Percentiles rank a stretch among this genome's conserved stretches.
Conservation (phyloP, 2,888 invertebrate species). For the Phlogophora meticulosa region DNA sequence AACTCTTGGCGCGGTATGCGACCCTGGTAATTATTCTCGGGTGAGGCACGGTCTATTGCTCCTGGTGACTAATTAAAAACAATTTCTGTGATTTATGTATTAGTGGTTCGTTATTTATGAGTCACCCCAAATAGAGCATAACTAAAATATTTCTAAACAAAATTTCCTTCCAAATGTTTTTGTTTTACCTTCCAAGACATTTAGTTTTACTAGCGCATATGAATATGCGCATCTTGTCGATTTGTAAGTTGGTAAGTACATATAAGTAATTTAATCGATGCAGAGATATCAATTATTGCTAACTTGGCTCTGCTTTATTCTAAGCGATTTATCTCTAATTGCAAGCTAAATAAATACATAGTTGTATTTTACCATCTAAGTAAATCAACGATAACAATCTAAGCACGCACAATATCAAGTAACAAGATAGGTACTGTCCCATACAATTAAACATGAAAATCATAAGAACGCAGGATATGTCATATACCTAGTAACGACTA, state of each 20-base stretch:
- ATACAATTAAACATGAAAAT: conserved; percentile 57
- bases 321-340: conserved; percentile 24
- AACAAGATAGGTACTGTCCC: conserved; percentile 33
- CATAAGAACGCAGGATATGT: conserved; percentile 39
- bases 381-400: conserved; percentile 37
- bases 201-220: background rate
- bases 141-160: conserved; percentile 20
- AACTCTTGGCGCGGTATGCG: conserved; percentile 79
- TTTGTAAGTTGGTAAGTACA: too few relatives aligned
- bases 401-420: conserved; percentile 35
- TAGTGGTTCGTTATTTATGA: conserved; percentile 60
- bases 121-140: conserved; percentile 38
- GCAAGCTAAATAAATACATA: conserved; percentile 15
- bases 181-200: background rate
- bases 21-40: conserved; percentile 82
- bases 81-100: conserved; percentile 72
- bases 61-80: conserved; percentile 82
- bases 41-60: conserved; percentile 72
- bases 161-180: background rate
- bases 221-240: too few relatives aligned
- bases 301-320: conserved; percentile 14
- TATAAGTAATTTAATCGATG: background rate
- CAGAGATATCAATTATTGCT: conserved; percentile 18
- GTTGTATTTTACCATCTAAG: conserved; percentile 7
- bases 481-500: conserved; percentile 56